These are phyloP conservation scores for Palythoa caribaeorum DNA, from an alignment of 92 coral and sea anemone species.

Conservation along the genomic window DNA sequence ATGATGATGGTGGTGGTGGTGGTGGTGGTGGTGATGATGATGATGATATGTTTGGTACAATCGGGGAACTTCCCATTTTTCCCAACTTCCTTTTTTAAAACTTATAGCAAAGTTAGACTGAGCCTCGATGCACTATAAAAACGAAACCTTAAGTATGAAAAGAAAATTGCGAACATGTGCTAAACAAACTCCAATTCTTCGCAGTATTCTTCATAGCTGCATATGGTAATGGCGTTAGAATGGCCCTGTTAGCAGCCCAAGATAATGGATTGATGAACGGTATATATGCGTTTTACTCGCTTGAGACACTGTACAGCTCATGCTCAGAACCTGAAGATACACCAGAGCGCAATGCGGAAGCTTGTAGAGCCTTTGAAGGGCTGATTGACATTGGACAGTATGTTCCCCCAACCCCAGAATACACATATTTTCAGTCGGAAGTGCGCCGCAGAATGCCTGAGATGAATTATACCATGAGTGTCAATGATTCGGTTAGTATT, in stretches of 20 bases:
- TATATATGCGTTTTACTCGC: constrained; percentile 50
- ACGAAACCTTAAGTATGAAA: too few species aligned
- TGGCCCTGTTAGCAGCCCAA: constrained; percentile 56
- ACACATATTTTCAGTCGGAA: constrained; percentile 57
- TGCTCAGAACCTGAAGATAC: constrained; percentile 34
- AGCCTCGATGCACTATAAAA: too few species aligned
- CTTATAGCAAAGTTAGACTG: too few species aligned
- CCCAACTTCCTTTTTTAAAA: too few species aligned
- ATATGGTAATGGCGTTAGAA: constrained; percentile 66
- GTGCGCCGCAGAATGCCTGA: constrained; percentile 81
- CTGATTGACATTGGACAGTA: constrained; percentile 66
- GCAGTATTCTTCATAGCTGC: constrained; percentile 71
- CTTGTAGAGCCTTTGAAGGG: constrained; percentile 80
- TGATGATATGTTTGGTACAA: too few species aligned
- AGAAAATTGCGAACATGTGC: background rate
- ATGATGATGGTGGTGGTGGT: too few species aligned
- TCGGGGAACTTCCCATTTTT: too few species aligned
- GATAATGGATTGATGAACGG: constrained; percentile 84
- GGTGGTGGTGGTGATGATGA: too few species aligned
- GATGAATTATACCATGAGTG: constrained; percentile 55
- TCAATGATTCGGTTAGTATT: constrained; percentile 53
- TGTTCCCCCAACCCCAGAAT: constrained; percentile 63
- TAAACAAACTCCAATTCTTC: background rate
- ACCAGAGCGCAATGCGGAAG: constrained; percentile 65
- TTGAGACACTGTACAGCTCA: constrained; percentile 55